These are phyloP conservation scores for Cephus pygmeus DNA, from an alignment of 2,888 invertebrate species.

Conservation along the genomic window DNA sequence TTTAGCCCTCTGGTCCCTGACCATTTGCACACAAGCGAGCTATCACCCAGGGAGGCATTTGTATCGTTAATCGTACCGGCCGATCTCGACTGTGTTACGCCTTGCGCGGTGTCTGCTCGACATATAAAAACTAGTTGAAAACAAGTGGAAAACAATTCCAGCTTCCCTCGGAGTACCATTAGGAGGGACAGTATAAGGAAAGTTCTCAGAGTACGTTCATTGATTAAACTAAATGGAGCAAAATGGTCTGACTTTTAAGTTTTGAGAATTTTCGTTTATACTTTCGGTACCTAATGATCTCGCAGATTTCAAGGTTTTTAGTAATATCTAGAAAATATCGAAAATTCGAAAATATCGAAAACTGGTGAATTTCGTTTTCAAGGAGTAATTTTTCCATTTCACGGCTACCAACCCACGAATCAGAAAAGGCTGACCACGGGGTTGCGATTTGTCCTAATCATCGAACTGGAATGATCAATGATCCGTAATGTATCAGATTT, in stretches of 20 bases:
- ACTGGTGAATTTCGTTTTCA: not conserved
- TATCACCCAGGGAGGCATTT: not conserved
- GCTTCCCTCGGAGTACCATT: not conserved
- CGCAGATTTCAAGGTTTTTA: not conserved
- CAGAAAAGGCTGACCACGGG: not conserved
- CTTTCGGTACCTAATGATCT: not conserved
- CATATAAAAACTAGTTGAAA: not conserved
- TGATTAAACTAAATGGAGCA: not conserved
- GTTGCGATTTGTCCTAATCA: slow-evolving; percentile 25
- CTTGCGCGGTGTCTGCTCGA: not conserved
- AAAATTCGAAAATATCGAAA: no score
- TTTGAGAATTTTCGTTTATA: not conserved
- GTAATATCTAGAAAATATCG: not conserved
- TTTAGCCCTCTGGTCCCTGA: not conserved
- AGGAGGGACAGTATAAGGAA: not conserved
- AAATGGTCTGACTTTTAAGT: not conserved
- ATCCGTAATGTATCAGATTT: slow-evolving; percentile 32
- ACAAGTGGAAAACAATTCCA: not conserved
- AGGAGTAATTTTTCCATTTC: not conserved
- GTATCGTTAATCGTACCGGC: not conserved
- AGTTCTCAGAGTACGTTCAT: not conserved
- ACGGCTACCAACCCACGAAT: not conserved
- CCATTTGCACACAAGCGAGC: not conserved
- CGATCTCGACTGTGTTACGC: not conserved
- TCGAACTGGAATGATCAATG: slow-evolving; percentile 44